A percentile compares a stretch with the other conserved stretches of the same genome.
Conservation (phyloP, 2,797 vertebrate species). For the Gymnodraco acuticeps region DNA sequence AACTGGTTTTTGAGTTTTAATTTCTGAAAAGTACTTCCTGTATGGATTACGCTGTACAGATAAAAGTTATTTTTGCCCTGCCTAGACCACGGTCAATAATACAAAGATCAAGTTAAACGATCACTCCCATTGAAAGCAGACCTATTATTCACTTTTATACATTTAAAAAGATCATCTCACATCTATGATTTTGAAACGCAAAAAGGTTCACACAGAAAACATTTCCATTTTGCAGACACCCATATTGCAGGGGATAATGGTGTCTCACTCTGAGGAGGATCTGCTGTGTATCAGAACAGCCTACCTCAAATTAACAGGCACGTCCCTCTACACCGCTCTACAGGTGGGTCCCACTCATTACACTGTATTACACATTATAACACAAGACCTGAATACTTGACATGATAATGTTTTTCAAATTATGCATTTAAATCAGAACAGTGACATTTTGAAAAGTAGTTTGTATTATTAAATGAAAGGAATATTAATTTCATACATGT, state of each 20-base stretch:
- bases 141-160: background rate
- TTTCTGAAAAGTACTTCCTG: background rate
- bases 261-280: slow-evolving; percentile 88
- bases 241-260: slow-evolving; percentile 78
- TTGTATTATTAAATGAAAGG: too few species aligned
- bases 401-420: background rate
- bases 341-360: slow-evolving; percentile 75
- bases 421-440: too few species aligned
- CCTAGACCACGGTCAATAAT: too few species aligned
- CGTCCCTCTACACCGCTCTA: slow-evolving; percentile 88
- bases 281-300: slow-evolving; percentile 85
- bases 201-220: background rate
- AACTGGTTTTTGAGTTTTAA: background rate
- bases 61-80: too few species aligned
- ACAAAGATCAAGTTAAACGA: background rate
- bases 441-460: too few species aligned
- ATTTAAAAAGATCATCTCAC: background rate
- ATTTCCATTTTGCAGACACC: slow-evolving; percentile 50
- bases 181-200: background rate
- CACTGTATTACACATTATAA: background rate
- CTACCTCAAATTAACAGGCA: slow-evolving; percentile 84
- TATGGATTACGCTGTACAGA: background rate
- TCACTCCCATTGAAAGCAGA: background rate
- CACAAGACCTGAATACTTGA: background rate
- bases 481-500: background rate